Evolutionary conservation across 1,140 invertebrate genomes (phyloP).

Genomic region (Pemphigus obesinymphae): DNA sequence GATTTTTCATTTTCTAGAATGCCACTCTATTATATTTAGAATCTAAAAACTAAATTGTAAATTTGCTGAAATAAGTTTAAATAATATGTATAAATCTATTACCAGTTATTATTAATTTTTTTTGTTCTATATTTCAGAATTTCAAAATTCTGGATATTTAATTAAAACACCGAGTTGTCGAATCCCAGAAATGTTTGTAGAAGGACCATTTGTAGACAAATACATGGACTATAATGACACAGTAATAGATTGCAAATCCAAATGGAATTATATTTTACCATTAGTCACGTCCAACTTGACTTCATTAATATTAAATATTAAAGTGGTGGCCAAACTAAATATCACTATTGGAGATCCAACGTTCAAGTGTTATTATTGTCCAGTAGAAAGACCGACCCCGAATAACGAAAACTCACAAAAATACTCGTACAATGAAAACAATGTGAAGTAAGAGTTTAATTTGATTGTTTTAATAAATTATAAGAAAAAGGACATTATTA

Average conservation of each 20-base stretch:
- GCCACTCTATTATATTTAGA: no score
- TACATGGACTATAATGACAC: constrained; percentile 26
- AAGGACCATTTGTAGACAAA: constrained; percentile 54
- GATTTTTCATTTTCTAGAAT: no score
- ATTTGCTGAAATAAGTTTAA: no score
- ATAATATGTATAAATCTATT: no score
- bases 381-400: not conserved
- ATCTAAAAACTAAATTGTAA: no score
- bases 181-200: constrained; percentile 70
- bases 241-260: constrained; percentile 36
- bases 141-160: not conserved
- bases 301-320: constrained; percentile 43
- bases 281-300: constrained; percentile 45
- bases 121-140: not conserved
- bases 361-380: constrained; percentile 41
- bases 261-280: not conserved
- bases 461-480: no score
- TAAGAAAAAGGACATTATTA: no score
- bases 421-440: not conserved
- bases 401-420: not conserved
- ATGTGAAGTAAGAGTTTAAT: not conserved
- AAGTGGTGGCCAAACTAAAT: constrained; percentile 40
- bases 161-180: constrained; percentile 59
- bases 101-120: no score
- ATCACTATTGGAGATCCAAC: constrained; percentile 40